Conservation (phyloP, 2,797 vertebrate species). For the Eurystomus glaucurus region DNA sequence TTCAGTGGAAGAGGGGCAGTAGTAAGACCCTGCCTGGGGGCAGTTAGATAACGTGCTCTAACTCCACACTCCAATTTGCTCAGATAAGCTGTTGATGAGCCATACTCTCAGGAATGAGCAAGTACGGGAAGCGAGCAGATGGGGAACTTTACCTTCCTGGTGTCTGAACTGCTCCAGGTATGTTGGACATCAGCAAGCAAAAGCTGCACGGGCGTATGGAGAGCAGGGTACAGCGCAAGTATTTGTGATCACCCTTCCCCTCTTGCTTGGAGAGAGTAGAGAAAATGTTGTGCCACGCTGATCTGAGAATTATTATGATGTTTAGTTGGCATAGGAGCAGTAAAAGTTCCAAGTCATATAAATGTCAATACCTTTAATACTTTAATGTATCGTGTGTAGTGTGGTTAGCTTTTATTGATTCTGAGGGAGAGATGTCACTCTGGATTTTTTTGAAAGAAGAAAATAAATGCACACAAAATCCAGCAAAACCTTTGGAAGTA, state of each 20-base stretch:
- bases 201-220: not conserved
- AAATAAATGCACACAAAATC: not conserved
- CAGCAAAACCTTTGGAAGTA: not conserved
- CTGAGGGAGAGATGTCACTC: not conserved
- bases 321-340: not conserved
- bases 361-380: not conserved
- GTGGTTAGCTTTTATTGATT: not conserved
- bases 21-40: not conserved
- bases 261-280: not conserved
- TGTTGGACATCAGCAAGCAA: constrained; percentile 3
- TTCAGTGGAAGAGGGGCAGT: not conserved
- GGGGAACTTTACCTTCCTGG: not conserved
- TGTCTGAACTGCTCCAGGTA: not conserved
- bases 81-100: constrained; percentile 30
- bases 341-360: not conserved
- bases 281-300: not conserved
- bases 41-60: not conserved
- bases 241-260: not conserved
- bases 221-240: not conserved
- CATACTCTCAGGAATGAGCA: constrained; percentile 34
- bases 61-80: not conserved
- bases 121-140: not conserved
- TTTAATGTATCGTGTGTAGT: not conserved
- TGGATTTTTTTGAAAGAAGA: not conserved
- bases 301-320: not conserved